Evolutionary conservation across 2,888 invertebrate genomes (phyloP), one percentile per base, ranked within the genome.

Genomic region (Harmothoe impar): DNA sequence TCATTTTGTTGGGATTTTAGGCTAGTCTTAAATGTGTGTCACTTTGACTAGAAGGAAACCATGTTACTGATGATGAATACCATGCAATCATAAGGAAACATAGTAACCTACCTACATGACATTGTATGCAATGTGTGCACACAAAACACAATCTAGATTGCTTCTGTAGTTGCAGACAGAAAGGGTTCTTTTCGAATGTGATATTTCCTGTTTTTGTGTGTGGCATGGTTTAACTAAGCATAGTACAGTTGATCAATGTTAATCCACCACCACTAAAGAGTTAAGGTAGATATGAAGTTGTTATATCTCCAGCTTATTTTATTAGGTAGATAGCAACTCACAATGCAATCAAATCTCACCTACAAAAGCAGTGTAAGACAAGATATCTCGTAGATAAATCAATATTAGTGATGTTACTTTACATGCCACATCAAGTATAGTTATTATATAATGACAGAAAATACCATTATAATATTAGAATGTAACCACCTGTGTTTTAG

Each of bases 1-100:
- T 23, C 81, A 81, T 81, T 81, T 81, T 81, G 81, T 81, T 81
- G 81, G 81, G 81, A 33, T 81, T 81, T 81, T 81, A 35, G 43
- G 43, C 81, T 81, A 77, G 77, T 77, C 33, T 31, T n/a, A n/a
- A n/a, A n/a, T n/a, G 81, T 81, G 81, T 35, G 81, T 35, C 81
- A 33, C 81, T 43, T 81, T 43, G 23, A 35, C 35, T 33, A 25
- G 72, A 72, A 29, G n/a, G n/a, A 29, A 72, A 72, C 25, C 29
- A n/a, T n/a, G 29, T 72, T 72, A 72, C 25, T 72, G 3, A 72
- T 72, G 15, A n/a, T n/a, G 20, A n/a, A 62, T 3, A 62, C 23
- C 20, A 81, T 43, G n/a, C 35, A 33, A 7, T n/a, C n/a, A n/a
- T n/a, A n/a, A n/a, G n/a, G 15, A 35, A 23, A 33, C 23, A 35